Evolutionary conservation across 2,888 invertebrate genomes (phyloP), one percentile per base, ranked within the genome.

Genomic region (Pollenia griseotomentosa): DNA sequence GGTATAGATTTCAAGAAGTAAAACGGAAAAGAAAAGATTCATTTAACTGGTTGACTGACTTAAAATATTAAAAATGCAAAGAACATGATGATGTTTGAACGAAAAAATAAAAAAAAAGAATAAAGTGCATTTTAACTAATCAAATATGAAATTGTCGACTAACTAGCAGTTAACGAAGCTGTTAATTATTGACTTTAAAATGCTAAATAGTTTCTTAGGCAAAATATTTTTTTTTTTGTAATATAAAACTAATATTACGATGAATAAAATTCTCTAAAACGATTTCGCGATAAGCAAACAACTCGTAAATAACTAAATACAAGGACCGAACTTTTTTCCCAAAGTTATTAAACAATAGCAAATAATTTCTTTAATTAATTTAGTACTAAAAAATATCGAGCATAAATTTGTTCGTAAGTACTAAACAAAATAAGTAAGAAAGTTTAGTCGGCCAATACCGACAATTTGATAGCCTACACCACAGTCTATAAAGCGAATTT

Each of bases 61-160:
- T 53, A 73, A 70, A 61, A 63, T 68, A 63, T 61, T 73, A 68
- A 78, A 77, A 55, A 70, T 71, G 74, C 68, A 78, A 79, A 73
- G 83, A 81, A 53, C 61, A 40, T 74, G 66, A 53, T 53, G 78
- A 74, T 82, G 78, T 59, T 66, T 61, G 12, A 78, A 3, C 33
- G 2, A 33, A 33, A 33, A 33, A 33, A 33, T 4, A 2, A 33
- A 33, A 33, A 33, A 33, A 55, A 65, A 82, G 86, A 82, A 84
- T 83, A 77, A 83, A 88, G 42, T 63, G 68, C 74, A 83, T 71
- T 81, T 73, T 78, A 79, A 85, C 83, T 83, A 88, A 88, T 88
- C 85, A 87, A 88, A 86, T 86, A 83, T 86, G 81, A 81, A 85
- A 88, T 88, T 88, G 88, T 86, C 86, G 80, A 83, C 86, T 83